Percentiles rank a stretch among this genome's conserved stretches.
Conservation (phyloP, 2,113 vertebrate species). For the Crotalus viridis region DNA sequence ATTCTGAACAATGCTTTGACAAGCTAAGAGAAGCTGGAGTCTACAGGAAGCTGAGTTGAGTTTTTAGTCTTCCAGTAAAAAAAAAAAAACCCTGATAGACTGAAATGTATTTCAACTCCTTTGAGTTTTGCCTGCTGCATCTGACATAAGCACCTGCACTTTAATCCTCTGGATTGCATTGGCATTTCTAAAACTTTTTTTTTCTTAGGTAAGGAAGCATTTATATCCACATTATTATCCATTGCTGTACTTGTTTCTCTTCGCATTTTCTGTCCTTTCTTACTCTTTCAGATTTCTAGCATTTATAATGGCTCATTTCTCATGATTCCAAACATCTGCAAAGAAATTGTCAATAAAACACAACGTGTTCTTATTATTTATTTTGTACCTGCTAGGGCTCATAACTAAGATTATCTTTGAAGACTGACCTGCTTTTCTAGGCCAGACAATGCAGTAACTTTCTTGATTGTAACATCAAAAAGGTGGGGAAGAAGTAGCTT, state of each 20-base stretch:
- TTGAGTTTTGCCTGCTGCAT: conserved; percentile 19
- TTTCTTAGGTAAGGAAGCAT: conserved; percentile 1
- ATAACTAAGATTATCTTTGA: background rate
- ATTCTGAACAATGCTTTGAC: background rate
- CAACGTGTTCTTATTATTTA: conserved; percentile 13
- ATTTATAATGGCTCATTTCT: background rate
- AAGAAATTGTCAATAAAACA: background rate
- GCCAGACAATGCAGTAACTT: background rate
- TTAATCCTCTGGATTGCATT: conserved; percentile 39
- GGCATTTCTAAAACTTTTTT: conserved; percentile 19
- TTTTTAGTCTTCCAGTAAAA: conserved; percentile 61
- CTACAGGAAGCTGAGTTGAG: conserved; percentile 35
- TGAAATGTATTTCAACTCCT: conserved; percentile 42
- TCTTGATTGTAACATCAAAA: background rate
- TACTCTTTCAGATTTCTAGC: conserved; percentile 21
- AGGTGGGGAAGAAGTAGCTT: background rate
- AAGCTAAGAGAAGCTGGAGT: conserved; percentile 14
- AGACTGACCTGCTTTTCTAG: background rate
- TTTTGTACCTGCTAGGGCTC: background rate
- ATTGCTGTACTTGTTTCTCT: conserved; percentile 46
- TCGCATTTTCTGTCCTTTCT: conserved; percentile 10
- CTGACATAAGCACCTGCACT: conserved; percentile 64
- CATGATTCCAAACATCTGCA: conserved; percentile 6
- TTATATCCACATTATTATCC: background rate
- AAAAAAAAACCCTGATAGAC: conserved; percentile 49